phyloP scores from a whole-genome alignment of 2,113 vertebrate species.

The Rostratula benghalensis region DNA sequence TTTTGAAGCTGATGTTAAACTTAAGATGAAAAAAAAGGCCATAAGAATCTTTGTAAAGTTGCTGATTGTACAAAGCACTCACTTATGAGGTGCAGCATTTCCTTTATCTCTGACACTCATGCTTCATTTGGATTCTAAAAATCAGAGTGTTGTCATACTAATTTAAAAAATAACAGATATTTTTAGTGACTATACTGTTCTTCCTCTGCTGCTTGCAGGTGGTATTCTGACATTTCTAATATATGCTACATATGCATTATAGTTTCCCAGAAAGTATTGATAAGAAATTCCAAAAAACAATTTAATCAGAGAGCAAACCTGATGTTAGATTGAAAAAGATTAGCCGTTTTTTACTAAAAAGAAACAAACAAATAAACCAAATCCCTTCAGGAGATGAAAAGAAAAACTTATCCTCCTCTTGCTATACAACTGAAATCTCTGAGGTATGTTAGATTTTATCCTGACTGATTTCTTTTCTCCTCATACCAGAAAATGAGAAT shows the following conservation, averaged over 20 bases:
- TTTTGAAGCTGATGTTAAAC: background rate
- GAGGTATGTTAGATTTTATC: background rate
- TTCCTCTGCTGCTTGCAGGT: background rate
- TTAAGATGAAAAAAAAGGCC: background rate
- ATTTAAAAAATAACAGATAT: background rate
- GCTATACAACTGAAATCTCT: background rate
- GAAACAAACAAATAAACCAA: background rate
- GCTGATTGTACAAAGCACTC: background rate
- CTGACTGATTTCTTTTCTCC: background rate
- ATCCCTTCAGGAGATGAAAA: background rate
- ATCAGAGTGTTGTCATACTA: background rate
- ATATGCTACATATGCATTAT: background rate
- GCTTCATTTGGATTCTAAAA: background rate
- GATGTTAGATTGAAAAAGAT: background rate
- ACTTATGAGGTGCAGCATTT: background rate
- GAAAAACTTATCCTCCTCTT: background rate
- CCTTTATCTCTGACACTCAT: background rate
- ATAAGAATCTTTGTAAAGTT: background rate
- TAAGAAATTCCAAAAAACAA: background rate
- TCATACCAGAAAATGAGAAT: background rate
- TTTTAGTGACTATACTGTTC: background rate
- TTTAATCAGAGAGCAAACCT: background rate
- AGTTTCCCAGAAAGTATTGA: background rate
- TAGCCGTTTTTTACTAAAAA: background rate
- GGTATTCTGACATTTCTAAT: slow-evolving; percentile 3